Evolutionary conservation across 2,888 invertebrate species (phyloP).

Genomic region (Drosophila macrospina): DNA sequence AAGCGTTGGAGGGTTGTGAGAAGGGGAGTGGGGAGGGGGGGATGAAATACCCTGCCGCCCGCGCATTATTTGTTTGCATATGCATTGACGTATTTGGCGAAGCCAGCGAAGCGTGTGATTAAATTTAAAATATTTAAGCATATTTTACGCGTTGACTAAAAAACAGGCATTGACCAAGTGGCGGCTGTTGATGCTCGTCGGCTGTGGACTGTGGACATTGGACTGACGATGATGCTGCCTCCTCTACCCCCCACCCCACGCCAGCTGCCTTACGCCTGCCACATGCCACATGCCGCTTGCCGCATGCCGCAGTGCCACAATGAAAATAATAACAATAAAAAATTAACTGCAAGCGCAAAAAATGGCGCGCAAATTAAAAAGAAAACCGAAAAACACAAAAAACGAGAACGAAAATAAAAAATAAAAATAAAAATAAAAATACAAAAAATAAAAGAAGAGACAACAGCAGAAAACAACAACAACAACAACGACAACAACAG

Average conservation of each 20-base stretch:
- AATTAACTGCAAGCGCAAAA: constrained; percentile 66
- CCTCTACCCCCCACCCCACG: background rate
- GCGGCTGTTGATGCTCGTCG: constrained; percentile 24
- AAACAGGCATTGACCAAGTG: constrained; percentile 67
- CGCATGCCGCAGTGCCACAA: constrained; percentile 42
- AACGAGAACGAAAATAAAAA: constrained; percentile 29
- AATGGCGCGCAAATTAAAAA: constrained; percentile 76
- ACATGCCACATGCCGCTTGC: background rate
- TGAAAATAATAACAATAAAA: constrained; percentile 68
- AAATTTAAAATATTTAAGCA: constrained; percentile 80
- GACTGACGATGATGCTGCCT: background rate
- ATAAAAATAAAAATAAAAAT: background rate
- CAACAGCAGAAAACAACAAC: constrained; percentile 4
- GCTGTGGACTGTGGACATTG: background rate
- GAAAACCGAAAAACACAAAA: constrained; percentile 63
- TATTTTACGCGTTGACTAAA: constrained; percentile 79
- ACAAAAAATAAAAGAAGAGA: constrained; percentile 13
- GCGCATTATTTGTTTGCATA: constrained; percentile 75
- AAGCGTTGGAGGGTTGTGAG: background rate
- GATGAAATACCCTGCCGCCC: background rate
- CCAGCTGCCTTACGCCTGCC: background rate
- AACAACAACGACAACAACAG: constrained; percentile 19
- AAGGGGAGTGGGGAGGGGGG: too few relatives aligned
- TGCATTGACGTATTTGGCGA: constrained; percentile 77
- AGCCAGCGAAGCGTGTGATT: constrained; percentile 76